These are phyloP conservation scores for Myzus persicae DNA, from an alignment of 1,140 invertebrate genomes.

Conservation along the genomic window DNA sequence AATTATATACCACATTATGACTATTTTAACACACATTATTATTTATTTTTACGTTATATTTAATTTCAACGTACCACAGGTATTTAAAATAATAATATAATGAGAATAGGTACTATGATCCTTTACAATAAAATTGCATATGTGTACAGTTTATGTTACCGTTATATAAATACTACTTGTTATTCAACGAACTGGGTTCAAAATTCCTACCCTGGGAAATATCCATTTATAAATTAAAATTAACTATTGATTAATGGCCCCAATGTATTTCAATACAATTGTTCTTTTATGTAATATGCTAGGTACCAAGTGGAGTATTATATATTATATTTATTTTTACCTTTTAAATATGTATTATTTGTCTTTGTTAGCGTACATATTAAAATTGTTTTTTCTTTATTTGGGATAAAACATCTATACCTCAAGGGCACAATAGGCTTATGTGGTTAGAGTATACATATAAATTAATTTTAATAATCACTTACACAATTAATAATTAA, in stretches of 20 bases:
- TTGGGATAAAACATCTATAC: no score
- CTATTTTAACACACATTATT: background rate
- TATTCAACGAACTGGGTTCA: background rate
- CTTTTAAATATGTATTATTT: slow-evolving; percentile 13
- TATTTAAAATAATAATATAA: background rate
- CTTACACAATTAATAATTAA: no score
- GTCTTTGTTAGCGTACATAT: background rate
- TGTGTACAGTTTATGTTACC: background rate
- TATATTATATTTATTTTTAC: background rate
- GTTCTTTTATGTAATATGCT: background rate
- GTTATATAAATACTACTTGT: background rate
- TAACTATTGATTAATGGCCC: background rate
- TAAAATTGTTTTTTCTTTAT: background rate
- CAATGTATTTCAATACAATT: background rate
- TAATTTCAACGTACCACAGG: background rate
- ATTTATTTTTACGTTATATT: background rate
- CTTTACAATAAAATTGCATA: background rate
- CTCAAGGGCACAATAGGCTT: no score
- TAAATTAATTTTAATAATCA: no score
- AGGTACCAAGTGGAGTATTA: background rate
- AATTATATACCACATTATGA: background rate
- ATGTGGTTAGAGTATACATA: no score
- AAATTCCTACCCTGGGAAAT: background rate
- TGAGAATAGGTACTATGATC: background rate
- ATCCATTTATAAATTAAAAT: background rate